Evolutionary conservation across 35 echinoderm and acorn worm species (phyloP).

Genomic region (Stichopus chloronotus): DNA sequence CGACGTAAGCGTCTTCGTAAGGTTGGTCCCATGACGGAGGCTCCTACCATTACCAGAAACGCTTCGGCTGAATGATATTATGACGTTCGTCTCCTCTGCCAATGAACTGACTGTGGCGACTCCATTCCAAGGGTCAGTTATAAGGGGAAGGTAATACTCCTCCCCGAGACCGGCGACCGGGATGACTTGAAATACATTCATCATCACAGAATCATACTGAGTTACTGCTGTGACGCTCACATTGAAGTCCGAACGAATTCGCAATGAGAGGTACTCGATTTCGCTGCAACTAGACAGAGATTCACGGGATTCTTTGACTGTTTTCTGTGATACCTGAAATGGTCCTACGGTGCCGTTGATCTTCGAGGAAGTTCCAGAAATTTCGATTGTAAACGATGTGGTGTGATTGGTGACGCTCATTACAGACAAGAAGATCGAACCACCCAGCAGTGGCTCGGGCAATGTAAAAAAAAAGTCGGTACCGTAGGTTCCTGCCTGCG

Average conservation of each 20-base stretch:
- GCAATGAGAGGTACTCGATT: neutral
- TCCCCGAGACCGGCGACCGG: neutral
- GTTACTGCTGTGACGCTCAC: constrained; percentile 8
- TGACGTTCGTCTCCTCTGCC: neutral
- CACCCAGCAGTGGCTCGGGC: neutral
- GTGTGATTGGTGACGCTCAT: constrained; percentile 25
- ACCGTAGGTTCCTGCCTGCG: constrained; percentile 25
- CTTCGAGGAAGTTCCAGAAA: too few relatives aligned
- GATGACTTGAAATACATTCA: neutral
- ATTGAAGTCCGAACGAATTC: neutral
- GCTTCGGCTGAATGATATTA: neutral
- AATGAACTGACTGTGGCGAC: constrained; percentile 16
- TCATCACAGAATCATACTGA: too few relatives aligned
- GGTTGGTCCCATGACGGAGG: neutral
- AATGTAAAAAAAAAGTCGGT: constrained; percentile 19
- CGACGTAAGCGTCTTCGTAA: neutral
- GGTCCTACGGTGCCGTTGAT: neutral
- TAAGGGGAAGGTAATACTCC: constrained; percentile 25
- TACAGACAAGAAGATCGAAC: constrained; percentile 1
- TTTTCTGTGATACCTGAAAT: neutral
- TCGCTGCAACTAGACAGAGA: neutral
- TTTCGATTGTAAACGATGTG: neutral
- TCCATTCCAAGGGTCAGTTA: neutral
- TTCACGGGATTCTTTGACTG: neutral
- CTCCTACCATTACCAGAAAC: neutral